Evolutionary conservation across 2,888 invertebrate genomes (phyloP), one percentile per base, ranked within the genome.

Genomic region (Caenorhabditis sulstoni): DNA sequence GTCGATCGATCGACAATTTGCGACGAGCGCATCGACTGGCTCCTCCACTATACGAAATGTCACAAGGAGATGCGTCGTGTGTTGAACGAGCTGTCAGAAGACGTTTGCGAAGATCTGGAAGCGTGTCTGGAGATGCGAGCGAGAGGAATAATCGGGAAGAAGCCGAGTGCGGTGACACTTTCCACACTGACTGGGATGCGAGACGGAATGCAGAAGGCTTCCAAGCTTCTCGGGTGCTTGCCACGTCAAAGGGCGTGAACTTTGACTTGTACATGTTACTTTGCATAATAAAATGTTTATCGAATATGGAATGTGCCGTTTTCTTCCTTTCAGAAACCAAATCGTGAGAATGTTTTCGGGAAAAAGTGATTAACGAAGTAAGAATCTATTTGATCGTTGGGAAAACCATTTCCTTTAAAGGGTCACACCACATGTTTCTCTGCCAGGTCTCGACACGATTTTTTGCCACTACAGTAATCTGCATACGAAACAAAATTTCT

Each of bases 41-140:
- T 81, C 9, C 45, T 81, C 37, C 65, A 73, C 49, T 81, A 62
- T n/a, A 81, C 76, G 22, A 76, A 76, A 50, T 77, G 71, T 45
- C 81, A 81, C 47, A 84, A 74, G 70, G 82, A 84, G 64, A 81
- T 84, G 82, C 81, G 84, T 16, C 70, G 84, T 9, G 79, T 84
- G 22, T 70, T 84, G 20, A 71, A 59, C 53, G 84, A 84, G 50
- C 68, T 84, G 29, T 75, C 81, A 18, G 82, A 77, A 55, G 68
- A 78, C 3, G 84, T 84, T n/a, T 84, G 81, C 58, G 77, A 79
- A 47, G 82, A 84, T 37, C 58, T 84, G 2, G 82, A 84, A 49
- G 55, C 78, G 7, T 71, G 79, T 47, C 66, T 84, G 20, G 81
- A 82, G 23, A 59, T 81, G 64, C 41, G 84, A 50, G 59, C 61